Base-by-base conservation (phyloP, 2,888 invertebrate species). In the Cyclophora albipunctata region DNA sequence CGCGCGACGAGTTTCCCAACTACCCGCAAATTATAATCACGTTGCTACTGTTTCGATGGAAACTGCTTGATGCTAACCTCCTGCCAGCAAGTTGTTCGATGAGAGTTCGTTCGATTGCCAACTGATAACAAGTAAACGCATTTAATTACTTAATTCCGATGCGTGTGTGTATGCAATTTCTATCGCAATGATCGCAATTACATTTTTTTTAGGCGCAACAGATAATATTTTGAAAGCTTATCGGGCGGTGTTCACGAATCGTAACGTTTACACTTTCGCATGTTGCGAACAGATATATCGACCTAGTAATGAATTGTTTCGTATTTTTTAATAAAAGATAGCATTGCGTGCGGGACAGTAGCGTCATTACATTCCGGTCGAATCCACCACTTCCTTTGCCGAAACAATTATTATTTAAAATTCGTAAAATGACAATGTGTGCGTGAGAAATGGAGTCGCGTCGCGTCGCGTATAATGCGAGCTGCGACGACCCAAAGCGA, bases 141-240 rank as follows among this genome's bases (percentile, higher is more conserved):
- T 83, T 37, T 85, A 84, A 87, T 87, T 85, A 80, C 81, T 82
- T 81, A 83, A 86, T 83, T 80, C 81, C 76, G 75, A 84, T 86
- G 87, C 86, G 86, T 85, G 82, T 70, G 74, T 69, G 73, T 69
- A 74, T 77, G 72, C 81, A 80, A 81, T 85, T 84, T 83, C 84
- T 84, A 85, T 79, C 80, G 79, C 79, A 82, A 78, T 67, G 67
- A 65, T 62, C 52, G 71, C 71, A 82, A 84, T 85, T 85, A 79
- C 57, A 65, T 69, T 66, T 74, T 75, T 81, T 75, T 71, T 71
- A 71, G 69, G 71, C 69, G 49, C 44, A 52, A 47, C 40, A 63
- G 74, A 76, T 78, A 81, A 72, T 74, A 78, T 78, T 82, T 84
- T 77, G 76, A 78, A 78, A 81, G 82, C 81, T 84, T 83, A 84